These are phyloP conservation scores for Liopterus haemorrhoidalis DNA, from an alignment of 2,888 invertebrate species.

Conservation along the genomic window DNA sequence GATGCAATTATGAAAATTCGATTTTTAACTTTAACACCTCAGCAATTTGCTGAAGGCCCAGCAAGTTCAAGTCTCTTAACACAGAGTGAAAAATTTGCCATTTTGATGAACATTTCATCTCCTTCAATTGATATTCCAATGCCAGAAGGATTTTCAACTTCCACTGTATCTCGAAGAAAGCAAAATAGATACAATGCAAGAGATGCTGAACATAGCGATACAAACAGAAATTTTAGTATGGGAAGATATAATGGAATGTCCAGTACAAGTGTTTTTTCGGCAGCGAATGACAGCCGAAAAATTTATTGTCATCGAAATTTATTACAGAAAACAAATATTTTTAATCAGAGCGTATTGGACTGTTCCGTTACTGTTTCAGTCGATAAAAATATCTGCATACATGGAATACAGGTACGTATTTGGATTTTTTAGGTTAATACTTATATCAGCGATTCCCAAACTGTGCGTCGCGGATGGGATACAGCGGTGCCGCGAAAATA, in stretches of 20 bases:
- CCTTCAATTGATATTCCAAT: constrained; percentile 61
- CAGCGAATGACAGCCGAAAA: constrained; percentile 44
- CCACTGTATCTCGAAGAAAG: constrained; percentile 48
- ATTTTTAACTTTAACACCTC: constrained; percentile 71
- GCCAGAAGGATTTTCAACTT: constrained; percentile 67
- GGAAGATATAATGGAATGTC: no score
- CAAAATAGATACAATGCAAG: constrained; percentile 20
- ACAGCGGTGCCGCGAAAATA: no score
- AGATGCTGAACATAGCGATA: no score
- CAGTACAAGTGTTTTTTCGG: no score
- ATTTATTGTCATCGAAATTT: constrained; percentile 65
- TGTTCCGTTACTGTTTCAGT: constrained; percentile 75
- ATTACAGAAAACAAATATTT: constrained; percentile 63
- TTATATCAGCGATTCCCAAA: no score
- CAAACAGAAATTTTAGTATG: constrained; percentile 3
- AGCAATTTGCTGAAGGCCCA: constrained; percentile 79
- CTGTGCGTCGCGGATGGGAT: no score
- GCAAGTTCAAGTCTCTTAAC: constrained; percentile 67
- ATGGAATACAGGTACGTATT: constrained; percentile 58
- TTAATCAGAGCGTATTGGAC: constrained; percentile 70
- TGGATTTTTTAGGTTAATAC: constrained; percentile 1
- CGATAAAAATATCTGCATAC: constrained; percentile 71
- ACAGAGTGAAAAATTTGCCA: constrained; percentile 71
- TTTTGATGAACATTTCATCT: constrained; percentile 77
- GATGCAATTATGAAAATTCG: constrained; percentile 70